phyloP scores from a whole-genome alignment of 2,797 vertebrate species.

The Phoeniculus purpureus region DNA sequence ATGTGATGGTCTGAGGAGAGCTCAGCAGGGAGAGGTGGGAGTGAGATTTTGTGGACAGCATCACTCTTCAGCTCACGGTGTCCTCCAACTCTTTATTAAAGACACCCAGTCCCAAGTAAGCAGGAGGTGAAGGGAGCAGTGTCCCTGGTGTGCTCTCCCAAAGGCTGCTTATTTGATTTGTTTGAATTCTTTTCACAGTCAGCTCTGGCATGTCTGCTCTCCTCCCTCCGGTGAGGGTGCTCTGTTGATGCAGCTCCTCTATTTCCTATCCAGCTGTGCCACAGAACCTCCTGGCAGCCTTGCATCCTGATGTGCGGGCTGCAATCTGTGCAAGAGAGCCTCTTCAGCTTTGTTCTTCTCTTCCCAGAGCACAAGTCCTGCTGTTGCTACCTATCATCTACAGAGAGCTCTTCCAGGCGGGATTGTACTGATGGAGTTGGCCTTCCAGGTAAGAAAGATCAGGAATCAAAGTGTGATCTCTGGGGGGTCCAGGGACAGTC shows the following conservation, averaged over 20 bases:
- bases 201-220: not conserved
- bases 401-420: conserved; percentile 97
- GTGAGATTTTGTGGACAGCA: not conserved
- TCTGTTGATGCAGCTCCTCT: not conserved
- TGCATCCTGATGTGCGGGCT: not conserved
- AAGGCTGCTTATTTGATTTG: not conserved
- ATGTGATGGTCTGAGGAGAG: not conserved
- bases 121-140: not conserved
- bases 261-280: not conserved
- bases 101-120: not conserved
- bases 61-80: not conserved
- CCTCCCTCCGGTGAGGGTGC: not conserved
- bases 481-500: not conserved
- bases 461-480: not conserved
- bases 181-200: not conserved
- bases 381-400: conserved; percentile 87
- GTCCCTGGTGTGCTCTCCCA: not conserved
- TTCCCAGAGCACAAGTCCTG: conserved; percentile 80
- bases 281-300: not conserved
- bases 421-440: conserved; percentile 95
- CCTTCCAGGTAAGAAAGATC: conserved; percentile 88
- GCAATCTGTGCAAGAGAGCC: not conserved
- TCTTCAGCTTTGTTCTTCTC: conserved; percentile 12
- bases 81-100: not conserved
- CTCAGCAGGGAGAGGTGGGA: not conserved